Base-by-base conservation (phyloP, 2,113 vertebrate species). In the Semicossyphus pulcher region DNA sequence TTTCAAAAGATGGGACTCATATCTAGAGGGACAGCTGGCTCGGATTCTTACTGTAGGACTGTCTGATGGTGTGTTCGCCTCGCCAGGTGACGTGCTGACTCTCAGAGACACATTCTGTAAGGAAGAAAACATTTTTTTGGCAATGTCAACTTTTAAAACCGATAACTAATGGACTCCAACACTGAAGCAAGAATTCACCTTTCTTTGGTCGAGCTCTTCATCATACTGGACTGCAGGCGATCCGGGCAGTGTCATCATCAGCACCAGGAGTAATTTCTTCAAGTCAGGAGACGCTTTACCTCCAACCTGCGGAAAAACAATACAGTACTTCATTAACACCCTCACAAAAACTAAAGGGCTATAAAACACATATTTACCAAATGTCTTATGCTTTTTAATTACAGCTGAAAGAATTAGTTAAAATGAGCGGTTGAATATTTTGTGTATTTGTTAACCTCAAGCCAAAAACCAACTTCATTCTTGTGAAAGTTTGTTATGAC, bases 241-340 rank as follows among this genome's bases (percentile, higher is more conserved):
- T n/a, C 94, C 94, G 5, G 93, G 94, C 51, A 95, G 68, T 4
- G 94, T 94, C 91, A 94, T 93, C 42, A 83, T 62, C 76, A 95
- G 37, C 62, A 95, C 87, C 63, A 93, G 56, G 14, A 94, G 74
- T 12, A 93, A 54, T 49, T 78, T 89, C 69, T 82, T 89, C 42
- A 94, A 51, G 14, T 88, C 74, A 28, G 4, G 20, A 10, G 84
- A 34, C 2, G 73, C 44, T 49, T 81, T 65, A 1, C 91, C 88
- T 68, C 88, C 91, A 23, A 93, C 61, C 93, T 94, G 63, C 41
- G 36, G 58, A 73, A 29, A 51, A 25, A 58, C 16, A 54, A 11
- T 16, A 18, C 8, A 37, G 21, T 10, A 36, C 0, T 26, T 44
- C 3, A 7, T 7, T 11, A 45, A 12, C 15, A 25, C 15, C 5